Evolutionary conservation across 2,797 vertebrate genomes (phyloP).

Genomic region (Anolis apletophallus): DNA sequence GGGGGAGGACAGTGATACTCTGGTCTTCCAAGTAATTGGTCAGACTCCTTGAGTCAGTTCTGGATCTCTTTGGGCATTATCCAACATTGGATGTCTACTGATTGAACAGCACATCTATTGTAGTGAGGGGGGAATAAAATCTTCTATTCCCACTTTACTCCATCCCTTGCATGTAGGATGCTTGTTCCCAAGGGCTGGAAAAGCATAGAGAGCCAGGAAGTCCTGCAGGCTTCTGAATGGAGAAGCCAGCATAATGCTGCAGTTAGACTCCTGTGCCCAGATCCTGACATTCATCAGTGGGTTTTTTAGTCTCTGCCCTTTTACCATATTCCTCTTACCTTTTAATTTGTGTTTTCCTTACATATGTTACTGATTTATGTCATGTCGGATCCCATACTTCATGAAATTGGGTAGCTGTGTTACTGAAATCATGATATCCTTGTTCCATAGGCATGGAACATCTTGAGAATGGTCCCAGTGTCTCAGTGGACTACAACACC

Average conservation of each 20-base stretch:
- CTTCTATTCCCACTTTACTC: neutral
- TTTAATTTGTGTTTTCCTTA: neutral
- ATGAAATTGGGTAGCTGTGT: neutral
- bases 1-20: neutral
- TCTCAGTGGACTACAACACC: conserved; percentile 97
- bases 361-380: neutral
- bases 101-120: neutral
- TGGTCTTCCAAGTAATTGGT: neutral
- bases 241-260: neutral
- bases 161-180: neutral
- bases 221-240: neutral
- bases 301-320: neutral
- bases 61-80: neutral
- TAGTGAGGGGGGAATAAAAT: neutral
- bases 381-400: neutral
- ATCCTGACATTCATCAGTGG: neutral
- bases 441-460: conserved; percentile 87
- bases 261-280: neutral
- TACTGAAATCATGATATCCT: neutral
- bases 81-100: neutral
- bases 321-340: neutral
- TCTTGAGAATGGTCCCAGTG: conserved; percentile 93
- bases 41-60: neutral
- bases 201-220: neutral
- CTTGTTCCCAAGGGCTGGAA: neutral